A percentile compares a stretch with the other conserved stretches of the same genome.
phyloP scores from a whole-genome alignment of 2,113 vertebrate genomes.

The Hydropotes inermis region DNA sequence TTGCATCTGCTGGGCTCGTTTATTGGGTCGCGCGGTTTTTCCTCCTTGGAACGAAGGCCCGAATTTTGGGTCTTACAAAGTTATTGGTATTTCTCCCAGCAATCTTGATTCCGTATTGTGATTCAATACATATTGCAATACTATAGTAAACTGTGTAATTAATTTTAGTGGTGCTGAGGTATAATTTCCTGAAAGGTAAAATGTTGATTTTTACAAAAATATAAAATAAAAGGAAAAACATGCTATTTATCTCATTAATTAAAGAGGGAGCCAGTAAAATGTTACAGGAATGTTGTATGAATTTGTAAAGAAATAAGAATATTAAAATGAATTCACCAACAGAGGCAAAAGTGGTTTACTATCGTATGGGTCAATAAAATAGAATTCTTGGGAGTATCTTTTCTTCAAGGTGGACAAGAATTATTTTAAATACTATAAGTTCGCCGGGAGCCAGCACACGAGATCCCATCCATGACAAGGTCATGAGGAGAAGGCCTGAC shows the following conservation, averaged over 20 bases:
- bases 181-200: conserved; percentile 28
- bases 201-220: background rate
- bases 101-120: background rate
- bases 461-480: too few relatives aligned
- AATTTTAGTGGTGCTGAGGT: background rate
- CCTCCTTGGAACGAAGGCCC: too few relatives aligned
- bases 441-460: too few relatives aligned
- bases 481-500: too few relatives aligned
- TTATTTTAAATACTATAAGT: conserved; percentile 3
- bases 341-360: background rate
- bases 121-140: background rate
- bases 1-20: too few relatives aligned
- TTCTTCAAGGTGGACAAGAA: background rate
- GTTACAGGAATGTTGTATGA: background rate
- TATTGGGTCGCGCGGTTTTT: too few relatives aligned
- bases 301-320: conserved; percentile 2
- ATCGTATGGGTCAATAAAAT: background rate
- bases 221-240: conserved; percentile 11
- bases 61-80: too few relatives aligned
- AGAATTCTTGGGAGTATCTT: background rate
- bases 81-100: background rate
- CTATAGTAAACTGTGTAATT: background rate
- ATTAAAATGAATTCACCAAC: background rate
- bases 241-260: background rate
- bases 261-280: background rate